A percentile compares a stretch with the other conserved stretches of the same genome.
Conservation (phyloP, 2,113 vertebrate genomes). For the Caloenas nicobarica region DNA sequence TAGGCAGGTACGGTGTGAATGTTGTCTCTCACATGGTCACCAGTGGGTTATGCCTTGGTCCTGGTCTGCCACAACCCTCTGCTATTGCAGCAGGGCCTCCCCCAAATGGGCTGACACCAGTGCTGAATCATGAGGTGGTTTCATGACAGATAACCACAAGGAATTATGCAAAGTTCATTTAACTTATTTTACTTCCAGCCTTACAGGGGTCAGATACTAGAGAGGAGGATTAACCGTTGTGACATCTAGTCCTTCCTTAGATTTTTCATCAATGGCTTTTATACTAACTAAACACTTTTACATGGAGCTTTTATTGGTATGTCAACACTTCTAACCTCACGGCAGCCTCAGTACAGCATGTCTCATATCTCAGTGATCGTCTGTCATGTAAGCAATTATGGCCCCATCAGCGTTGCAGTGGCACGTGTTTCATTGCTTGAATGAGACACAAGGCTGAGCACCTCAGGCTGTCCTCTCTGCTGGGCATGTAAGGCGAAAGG, state of each 20-base stretch:
- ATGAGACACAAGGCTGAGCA: background rate
- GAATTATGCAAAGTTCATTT: slow-evolving; percentile 35
- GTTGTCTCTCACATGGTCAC: background rate
- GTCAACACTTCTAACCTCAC: slow-evolving; percentile 17
- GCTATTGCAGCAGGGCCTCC: slow-evolving; percentile 5
- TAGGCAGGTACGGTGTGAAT: background rate
- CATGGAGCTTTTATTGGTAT: slow-evolving; percentile 1
- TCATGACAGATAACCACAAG: slow-evolving; percentile 32
- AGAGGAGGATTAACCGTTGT: slow-evolving; percentile 25
- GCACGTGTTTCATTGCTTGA: background rate
- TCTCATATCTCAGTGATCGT: background rate
- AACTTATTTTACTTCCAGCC: slow-evolving; percentile 29
- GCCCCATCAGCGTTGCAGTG: background rate
- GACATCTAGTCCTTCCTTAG: slow-evolving; percentile 20
- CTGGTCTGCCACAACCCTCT: background rate
- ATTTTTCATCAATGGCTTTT: background rate
- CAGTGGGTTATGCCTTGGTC: background rate
- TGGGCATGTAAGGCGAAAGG: background rate
- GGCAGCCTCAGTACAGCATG: background rate
- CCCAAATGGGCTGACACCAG: background rate
- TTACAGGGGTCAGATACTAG: slow-evolving; percentile 25
- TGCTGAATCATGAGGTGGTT: slow-evolving; percentile 21
- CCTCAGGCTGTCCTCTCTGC: background rate
- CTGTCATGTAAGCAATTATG: background rate
- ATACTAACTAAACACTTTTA: slow-evolving; percentile 27